These are phyloP conservation scores for Rachycentron canadum DNA, from an alignment of 2,797 vertebrate species.

Conservation along the genomic window DNA sequence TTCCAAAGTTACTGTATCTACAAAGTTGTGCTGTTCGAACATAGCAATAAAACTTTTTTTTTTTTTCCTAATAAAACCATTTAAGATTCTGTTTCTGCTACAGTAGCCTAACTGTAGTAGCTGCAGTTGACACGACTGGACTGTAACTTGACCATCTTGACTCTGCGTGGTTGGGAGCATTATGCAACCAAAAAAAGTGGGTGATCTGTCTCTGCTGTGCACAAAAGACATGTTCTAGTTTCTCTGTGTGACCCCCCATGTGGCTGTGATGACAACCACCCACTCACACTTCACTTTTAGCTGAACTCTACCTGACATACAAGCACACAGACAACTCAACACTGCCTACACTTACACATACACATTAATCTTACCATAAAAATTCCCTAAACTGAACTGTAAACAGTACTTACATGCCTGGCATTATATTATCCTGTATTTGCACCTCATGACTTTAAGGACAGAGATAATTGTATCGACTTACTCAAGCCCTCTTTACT, in stretches of 20 bases:
- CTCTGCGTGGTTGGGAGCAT: constrained; percentile 50
- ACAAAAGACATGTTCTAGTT: constrained; percentile 36
- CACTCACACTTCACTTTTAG: constrained; percentile 52
- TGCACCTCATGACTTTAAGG: background rate
- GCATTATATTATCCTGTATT: background rate
- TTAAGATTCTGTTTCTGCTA: constrained; percentile 18
- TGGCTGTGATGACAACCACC: constrained; percentile 57
- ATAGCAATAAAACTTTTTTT: constrained; percentile 25
- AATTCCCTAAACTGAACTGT: constrained; percentile 1
- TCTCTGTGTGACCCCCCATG: constrained; percentile 45
- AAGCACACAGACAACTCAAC: constrained; percentile 28
- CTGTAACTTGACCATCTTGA: constrained; percentile 54
- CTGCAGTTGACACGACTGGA: constrained; percentile 54
- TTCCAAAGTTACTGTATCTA: constrained; percentile 35
- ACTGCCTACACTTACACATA: constrained; percentile 12
- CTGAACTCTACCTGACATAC: constrained; percentile 39
- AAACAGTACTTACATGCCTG: background rate
- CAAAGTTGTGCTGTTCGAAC: constrained; percentile 31
- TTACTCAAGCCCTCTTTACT: background rate
- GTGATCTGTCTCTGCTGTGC: constrained; percentile 15
- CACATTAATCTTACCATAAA: background rate
- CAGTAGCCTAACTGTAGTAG: constrained; percentile 24
- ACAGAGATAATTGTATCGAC: background rate
- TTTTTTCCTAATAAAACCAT: constrained; percentile 26
- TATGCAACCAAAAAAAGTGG: constrained; percentile 49